Conservation (phyloP, 2,113 vertebrate genomes). For the Spheniscus mendiculus region DNA sequence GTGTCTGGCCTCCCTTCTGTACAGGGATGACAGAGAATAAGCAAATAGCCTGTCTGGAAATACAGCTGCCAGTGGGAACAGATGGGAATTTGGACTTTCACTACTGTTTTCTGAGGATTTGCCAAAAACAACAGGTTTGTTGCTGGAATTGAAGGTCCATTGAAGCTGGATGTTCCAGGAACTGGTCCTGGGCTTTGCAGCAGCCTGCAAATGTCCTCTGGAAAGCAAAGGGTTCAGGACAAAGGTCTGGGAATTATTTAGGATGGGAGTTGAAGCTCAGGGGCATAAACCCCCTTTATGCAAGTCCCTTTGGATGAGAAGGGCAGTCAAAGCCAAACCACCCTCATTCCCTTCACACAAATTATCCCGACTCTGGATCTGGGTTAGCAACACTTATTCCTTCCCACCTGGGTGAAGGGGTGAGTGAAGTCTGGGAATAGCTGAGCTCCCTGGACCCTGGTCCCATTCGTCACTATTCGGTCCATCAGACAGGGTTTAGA, state of each 20-base stretch:
- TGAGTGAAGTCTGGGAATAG: not conserved
- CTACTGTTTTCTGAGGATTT: not conserved
- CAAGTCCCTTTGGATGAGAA: not conserved
- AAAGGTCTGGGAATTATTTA: not conserved
- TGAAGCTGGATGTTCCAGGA: not conserved
- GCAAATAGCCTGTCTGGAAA: not conserved
- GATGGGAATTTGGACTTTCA: not conserved
- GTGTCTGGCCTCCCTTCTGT: not conserved
- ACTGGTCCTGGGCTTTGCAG: not conserved
- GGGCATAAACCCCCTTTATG: not conserved
- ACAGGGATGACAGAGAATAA: not conserved
- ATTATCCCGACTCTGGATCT: too few species aligned
- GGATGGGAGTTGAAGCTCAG: not conserved
- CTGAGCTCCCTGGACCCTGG: not conserved
- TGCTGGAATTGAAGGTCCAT: not conserved
- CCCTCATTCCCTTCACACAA: not conserved
- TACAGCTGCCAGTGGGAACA: not conserved
- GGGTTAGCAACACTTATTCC: not conserved
- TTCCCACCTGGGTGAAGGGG: not conserved
- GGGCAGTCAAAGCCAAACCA: not conserved
- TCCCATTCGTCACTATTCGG: not conserved
- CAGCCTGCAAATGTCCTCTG: not conserved
- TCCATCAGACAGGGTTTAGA: not conserved
- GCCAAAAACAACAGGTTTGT: rapidly evolving
- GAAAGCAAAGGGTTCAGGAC: not conserved